A percentile compares a stretch with the other conserved stretches of the same genome.
These are phyloP conservation scores for Drosophila pectinifera DNA, from an alignment of 1,140 invertebrate genomes.

Conservation along the genomic window DNA sequence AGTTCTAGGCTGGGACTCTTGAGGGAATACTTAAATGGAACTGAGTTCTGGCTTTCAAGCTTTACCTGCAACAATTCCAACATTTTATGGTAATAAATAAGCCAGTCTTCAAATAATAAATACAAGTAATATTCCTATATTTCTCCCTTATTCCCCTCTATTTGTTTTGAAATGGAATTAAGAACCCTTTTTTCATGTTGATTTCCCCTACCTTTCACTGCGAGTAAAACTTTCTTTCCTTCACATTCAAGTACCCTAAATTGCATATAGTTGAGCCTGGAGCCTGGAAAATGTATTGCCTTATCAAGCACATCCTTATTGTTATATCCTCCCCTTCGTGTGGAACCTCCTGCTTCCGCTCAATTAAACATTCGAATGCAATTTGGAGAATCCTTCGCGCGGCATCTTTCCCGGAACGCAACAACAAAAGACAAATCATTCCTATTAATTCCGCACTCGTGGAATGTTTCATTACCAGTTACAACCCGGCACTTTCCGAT, in stretches of 20 bases:
- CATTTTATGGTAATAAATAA: background rate
- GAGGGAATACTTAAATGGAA: no score
- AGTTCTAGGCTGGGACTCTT: background rate
- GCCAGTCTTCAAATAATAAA: background rate
- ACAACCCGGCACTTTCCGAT: conserved; percentile 31
- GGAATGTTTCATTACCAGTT: conserved; percentile 83
- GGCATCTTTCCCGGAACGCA: conserved; percentile 22
- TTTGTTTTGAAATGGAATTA: background rate
- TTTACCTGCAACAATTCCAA: no score
- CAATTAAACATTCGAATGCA: conserved; percentile 78
- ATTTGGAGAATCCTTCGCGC: conserved; percentile 50
- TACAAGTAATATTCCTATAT: background rate
- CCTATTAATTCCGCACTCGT: conserved; percentile 79
- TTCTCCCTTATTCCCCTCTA: background rate
- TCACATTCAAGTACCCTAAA: conserved; percentile 14
- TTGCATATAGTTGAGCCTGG: conserved; percentile 6
- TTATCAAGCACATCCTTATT: conserved; percentile 25
- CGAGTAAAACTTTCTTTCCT: background rate
- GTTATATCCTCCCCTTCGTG: background rate
- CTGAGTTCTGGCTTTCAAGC: no score
- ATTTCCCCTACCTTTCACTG: background rate
- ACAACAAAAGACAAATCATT: conserved; percentile 83
- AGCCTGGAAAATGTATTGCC: conserved; percentile 10
- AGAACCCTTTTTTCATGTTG: background rate
- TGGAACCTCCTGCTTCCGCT: conserved; percentile 62